Conservation (phyloP, 2,888 invertebrate genomes). For the Pristionchus fissidentatus region DNA sequence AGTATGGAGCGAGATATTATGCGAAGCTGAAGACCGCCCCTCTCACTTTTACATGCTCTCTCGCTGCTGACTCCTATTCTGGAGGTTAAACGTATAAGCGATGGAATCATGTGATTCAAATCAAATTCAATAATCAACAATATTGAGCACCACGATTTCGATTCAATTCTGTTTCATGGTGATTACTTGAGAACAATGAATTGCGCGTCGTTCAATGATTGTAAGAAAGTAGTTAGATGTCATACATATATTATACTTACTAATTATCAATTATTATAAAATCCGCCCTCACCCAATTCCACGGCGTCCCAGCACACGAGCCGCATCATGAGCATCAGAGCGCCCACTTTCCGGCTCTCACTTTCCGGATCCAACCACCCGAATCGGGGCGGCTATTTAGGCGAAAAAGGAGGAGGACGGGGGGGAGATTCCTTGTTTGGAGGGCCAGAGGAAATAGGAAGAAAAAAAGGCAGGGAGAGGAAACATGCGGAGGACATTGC, state of each 20-base stretch:
- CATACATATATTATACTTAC: background rate
- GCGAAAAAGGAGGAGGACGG: background rate
- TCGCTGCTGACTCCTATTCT: too few relatives aligned
- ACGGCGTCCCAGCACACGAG: background rate
- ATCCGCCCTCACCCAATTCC: background rate
- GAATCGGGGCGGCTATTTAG: background rate
- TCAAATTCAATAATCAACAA: too few relatives aligned
- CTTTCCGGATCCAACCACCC: too few relatives aligned
- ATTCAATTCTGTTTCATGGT: background rate
- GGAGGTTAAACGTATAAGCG: too few relatives aligned
- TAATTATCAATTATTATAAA: background rate
- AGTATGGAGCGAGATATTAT: too few relatives aligned
- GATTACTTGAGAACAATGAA: background rate
- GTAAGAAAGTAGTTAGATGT: background rate
- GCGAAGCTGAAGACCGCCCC: too few relatives aligned
- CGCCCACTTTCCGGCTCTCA: too few relatives aligned
- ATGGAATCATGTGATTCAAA: too few relatives aligned
- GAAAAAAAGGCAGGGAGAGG: background rate
- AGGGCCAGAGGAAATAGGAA: background rate
- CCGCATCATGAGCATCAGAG: background rate
- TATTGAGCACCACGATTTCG: background rate
- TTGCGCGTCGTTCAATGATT: background rate
- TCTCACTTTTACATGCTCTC: too few relatives aligned
- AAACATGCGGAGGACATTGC: too few relatives aligned
- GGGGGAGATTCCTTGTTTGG: constrained; percentile 23